Evolutionary conservation across 2,797 vertebrate species (phyloP), one percentile per base, ranked within the genome.

Genomic region (Sebastes oblongus): DNA sequence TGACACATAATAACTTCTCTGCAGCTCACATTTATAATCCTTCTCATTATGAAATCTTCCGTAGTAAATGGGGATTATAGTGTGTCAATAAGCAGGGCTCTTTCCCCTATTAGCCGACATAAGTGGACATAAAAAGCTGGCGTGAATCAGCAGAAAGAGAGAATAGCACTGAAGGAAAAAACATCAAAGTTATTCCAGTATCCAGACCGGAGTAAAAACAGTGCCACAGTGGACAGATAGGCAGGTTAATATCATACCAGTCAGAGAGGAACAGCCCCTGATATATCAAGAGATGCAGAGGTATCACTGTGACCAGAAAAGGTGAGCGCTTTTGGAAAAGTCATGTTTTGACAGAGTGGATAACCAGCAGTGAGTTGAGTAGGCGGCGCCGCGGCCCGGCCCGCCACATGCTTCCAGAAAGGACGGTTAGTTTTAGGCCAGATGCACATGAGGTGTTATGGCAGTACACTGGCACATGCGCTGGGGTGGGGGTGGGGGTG

Each of bases 381-480:
- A 75, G 83, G 72, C 34, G 18, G 46, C 7, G 61, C 79, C 68
- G 83, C 60, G 61, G 61, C 64, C 74, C 66, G 32, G 60, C 82
- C 82, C 55, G 78, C 61, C 73, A 87, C 96, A 96, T 93, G 93
- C 94, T 89, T 82, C 91, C 79, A 88, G n/a, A 90, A 78, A 83
- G 87, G 75, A 72, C 27, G 4, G 94, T 97, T 97, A 98, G 96
- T 95, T 93, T 84, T 5, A 73, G 88, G 83, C 82, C 86, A 90
- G 90, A 89, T 2, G 81, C 80, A 86, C 85, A 80, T 81, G 78
- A 70, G 77, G 83, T 85, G 95, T 96, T 97, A 95, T 70, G 83
- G 93, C 80, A 36, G 20, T 86, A 89, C 93, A 93, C 90, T 69
- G 87, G 81, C 82, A 91, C 96, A 96, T 97, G 96, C 96, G 94